A percentile compares a stretch with the other conserved stretches of the same genome.
phyloP scores from a whole-genome alignment of 2,113 vertebrate genomes.

The Etheostoma cragini region DNA sequence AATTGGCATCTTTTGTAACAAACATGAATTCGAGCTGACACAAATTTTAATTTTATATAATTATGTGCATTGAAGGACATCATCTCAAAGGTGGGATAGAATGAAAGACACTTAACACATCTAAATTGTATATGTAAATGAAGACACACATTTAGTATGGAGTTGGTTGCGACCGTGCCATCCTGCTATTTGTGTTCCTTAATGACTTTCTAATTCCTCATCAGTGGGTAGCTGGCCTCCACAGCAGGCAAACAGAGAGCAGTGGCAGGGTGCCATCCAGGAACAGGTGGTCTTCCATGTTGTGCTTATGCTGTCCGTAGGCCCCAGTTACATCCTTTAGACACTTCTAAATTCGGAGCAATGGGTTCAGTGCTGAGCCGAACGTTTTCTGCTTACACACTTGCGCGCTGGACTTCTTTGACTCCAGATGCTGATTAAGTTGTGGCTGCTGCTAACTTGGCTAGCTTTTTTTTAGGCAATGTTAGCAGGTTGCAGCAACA shows the following conservation, averaged over 20 bases:
- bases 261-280: constrained; percentile 78
- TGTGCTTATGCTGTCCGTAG: constrained; percentile 75
- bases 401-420: background rate
- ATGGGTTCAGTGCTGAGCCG: constrained; percentile 26
- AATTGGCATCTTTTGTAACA: background rate
- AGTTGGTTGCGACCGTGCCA: constrained; percentile 70
- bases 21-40: background rate
- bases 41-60: background rate
- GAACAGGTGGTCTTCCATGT: constrained; percentile 81
- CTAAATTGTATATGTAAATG: constrained; percentile 44
- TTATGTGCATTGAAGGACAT: constrained; percentile 1
- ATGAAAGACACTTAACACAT: constrained; percentile 9
- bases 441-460: constrained; percentile 20
- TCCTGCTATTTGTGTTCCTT: constrained; percentile 82
- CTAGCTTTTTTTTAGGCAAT: constrained; percentile 24
- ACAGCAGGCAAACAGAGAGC: constrained; percentile 79
- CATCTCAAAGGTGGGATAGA: constrained; percentile 23
- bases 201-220: constrained; percentile 85
- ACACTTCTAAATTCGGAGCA: constrained; percentile 61
- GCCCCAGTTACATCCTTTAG: constrained; percentile 75
- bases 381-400: constrained; percentile 33
- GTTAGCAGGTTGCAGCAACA: background rate
- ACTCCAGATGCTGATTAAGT: background rate
- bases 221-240: constrained; percentile 78
- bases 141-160: constrained; percentile 60